Base-by-base conservation (phyloP, 1,140 invertebrate genomes). In the Laupala kohalensis region DNA sequence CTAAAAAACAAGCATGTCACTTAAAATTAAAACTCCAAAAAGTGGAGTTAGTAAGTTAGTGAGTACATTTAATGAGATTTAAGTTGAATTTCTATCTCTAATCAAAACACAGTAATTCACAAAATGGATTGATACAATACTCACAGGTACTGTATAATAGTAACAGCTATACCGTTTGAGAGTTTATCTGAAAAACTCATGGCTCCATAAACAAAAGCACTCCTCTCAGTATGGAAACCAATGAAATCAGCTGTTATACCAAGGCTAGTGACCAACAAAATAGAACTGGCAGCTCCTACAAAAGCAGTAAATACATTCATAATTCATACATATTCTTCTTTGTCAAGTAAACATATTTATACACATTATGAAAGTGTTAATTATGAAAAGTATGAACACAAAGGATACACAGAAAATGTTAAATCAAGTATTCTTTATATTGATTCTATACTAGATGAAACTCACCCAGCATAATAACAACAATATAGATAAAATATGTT, bases 121-220 rank as follows among this genome's bases (percentile, higher is more conserved):
- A 12, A 53, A n/a, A n/a, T n/a, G n/a, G n/a, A 73, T 74, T 64
- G 71, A 25, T 26, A 71, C 28, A 28, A 63, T 75, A 79, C 83
- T 83, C 80, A 89, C 87, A 86, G 82, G 75, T 86, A 83, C 77
- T 90, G 88, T 75, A 98, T 93, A 15, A 93, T 73, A 74, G 92
- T 87, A 66, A 97, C 90, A 69, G 89, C 91, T 15, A 93, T 75
- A 13, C 96, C 96, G 83, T 95, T 92, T 2, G 91, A 88, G 3
- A 98, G 78, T 84, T 98, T 98, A 79, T 98, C 96, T 5, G 89
- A 85, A 80, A 98, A 96, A 83, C 94, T 97, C 95, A 98, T 97
- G 26, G 92, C 84, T n/a, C 96, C 96, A 82, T 96, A 98, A 6
- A 98, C 91, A 82, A 97, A 97, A 63, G 95, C 96, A 23, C 94